phyloP scores from a whole-genome alignment of 1,140 invertebrate genomes.

The Polyergus mexicanus region DNA sequence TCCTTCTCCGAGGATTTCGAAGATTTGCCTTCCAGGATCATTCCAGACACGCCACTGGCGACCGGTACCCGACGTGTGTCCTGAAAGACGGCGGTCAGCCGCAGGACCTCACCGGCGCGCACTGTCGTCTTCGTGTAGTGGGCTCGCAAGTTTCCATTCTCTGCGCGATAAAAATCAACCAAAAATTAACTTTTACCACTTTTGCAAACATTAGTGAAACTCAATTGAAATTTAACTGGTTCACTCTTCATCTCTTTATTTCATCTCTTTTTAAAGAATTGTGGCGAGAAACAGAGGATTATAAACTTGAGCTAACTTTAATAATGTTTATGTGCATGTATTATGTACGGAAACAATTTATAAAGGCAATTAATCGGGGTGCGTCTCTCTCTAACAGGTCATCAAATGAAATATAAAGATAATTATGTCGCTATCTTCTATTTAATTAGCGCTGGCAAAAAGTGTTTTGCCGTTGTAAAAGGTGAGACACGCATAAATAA shows the following conservation, averaged over 20 bases:
- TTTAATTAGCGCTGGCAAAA: not conserved
- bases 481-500: constrained; percentile 1
- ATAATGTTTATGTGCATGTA: not conserved
- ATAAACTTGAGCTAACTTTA: not conserved
- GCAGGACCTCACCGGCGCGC: constrained; percentile 84
- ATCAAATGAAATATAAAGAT: not conserved
- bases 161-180: constrained; percentile 73
- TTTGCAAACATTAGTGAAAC: not conserved
- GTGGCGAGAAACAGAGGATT: not conserved
- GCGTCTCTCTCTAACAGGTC: not conserved
- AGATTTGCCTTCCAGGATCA: constrained; percentile 81
- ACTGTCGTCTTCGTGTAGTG: constrained; percentile 86
- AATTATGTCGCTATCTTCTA: not conserved
- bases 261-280: not conserved
- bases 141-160: constrained; percentile 83
- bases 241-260: not conserved
- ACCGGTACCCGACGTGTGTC: constrained; percentile 82
- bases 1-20: constrained; percentile 84
- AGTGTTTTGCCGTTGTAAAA: not conserved
- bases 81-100: constrained; percentile 85
- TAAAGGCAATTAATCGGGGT: not conserved
- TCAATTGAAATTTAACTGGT: not conserved
- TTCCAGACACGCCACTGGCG: constrained; percentile 76
- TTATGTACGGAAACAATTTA: not conserved
- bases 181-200: not conserved